Evolutionary conservation across 2,113 vertebrate genomes (phyloP).

Genomic region (Xiphophorus couchianus): DNA sequence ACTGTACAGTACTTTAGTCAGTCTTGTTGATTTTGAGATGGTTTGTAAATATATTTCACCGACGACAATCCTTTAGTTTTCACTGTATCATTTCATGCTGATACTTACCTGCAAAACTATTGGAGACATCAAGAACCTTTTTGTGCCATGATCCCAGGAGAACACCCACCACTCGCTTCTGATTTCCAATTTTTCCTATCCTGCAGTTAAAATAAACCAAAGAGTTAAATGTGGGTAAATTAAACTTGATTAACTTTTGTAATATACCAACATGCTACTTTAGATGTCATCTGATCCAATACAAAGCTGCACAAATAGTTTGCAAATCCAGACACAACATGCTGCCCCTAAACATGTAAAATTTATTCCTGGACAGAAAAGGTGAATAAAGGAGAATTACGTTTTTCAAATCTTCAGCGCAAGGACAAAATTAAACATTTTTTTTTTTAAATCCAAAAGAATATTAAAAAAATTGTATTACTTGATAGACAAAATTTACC

Average conservation of each 20-base stretch:
- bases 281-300: not conserved
- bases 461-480: no score
- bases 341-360: not conserved
- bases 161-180: constrained; percentile 97
- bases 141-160: constrained; percentile 98
- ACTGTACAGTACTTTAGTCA: no score
- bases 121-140: constrained; percentile 96
- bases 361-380: not conserved
- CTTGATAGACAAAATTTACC: no score
- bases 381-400: not conserved
- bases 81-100: not conserved
- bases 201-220: constrained; percentile 66
- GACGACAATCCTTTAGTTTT: no score
- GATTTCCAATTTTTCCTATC: constrained; percentile 97
- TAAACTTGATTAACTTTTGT: not conserved
- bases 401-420: no score
- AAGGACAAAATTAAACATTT: no score
- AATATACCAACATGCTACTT: no score
- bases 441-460: no score
- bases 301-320: not conserved
- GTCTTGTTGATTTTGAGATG: no score
- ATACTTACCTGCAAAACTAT: constrained; percentile 94
- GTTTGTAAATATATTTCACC: no score
- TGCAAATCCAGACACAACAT: not conserved
- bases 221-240: not conserved